Percentiles rank a stretch among this genome's conserved stretches.
phyloP scores from a whole-genome alignment of 2,888 invertebrate genomes.

The Agrochola lychnidis region DNA sequence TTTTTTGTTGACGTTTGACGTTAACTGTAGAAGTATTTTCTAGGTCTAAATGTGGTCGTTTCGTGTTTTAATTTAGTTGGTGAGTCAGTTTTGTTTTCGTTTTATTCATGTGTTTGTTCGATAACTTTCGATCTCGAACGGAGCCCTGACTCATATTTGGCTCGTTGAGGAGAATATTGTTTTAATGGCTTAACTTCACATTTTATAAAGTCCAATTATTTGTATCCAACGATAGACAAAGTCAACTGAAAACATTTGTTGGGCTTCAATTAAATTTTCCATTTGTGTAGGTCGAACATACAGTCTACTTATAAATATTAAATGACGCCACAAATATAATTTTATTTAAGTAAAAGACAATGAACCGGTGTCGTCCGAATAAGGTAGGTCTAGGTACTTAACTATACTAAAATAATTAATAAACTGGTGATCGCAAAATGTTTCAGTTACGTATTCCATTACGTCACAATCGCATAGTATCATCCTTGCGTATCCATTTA shows the following conservation, averaged over 20 bases:
- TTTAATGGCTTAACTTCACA: not conserved
- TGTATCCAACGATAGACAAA: not conserved
- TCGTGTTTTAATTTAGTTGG: constrained; percentile 8
- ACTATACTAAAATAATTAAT: constrained; percentile 26
- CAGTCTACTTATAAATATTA: not conserved
- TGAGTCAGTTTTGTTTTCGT: not conserved
- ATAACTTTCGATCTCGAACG: constrained; percentile 8
- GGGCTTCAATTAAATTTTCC: constrained; percentile 14
- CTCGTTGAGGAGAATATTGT: not conserved
- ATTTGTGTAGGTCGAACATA: not conserved
- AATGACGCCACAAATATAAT: not conserved
- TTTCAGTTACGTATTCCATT: constrained; percentile 48
- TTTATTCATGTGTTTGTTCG: not conserved
- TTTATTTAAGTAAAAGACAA: not conserved
- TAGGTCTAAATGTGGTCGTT: not conserved
- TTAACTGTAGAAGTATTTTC: not conserved
- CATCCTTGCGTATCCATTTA: constrained; percentile 54
- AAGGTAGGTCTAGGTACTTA: not conserved
- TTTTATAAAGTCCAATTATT: constrained; percentile 17
- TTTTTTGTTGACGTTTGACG: constrained; percentile 5
- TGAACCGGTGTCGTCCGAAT: not conserved
- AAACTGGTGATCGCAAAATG: constrained; percentile 19
- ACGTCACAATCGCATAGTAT: constrained; percentile 40
- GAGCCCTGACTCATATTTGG: not conserved
- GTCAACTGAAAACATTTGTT: constrained; percentile 1